Conservation (phyloP, 2,888 invertebrate species). For the Mythimna vitellina region DNA sequence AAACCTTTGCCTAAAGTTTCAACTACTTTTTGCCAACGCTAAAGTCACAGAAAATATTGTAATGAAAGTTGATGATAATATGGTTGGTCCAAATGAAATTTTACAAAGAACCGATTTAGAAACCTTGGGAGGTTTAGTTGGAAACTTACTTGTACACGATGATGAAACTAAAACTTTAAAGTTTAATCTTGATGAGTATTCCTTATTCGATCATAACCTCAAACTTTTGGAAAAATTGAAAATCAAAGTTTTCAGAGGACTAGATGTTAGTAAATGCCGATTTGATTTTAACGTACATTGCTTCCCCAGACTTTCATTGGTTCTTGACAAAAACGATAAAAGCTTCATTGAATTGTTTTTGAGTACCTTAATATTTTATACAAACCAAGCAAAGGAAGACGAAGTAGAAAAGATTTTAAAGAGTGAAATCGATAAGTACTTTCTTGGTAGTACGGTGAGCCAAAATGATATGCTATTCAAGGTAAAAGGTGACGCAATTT, state of each 20-base stretch:
- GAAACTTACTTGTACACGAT: constrained; percentile 53
- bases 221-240: constrained; percentile 38
- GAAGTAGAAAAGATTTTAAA: constrained; percentile 58
- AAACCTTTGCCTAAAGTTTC: constrained; percentile 39
- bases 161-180: constrained; percentile 39
- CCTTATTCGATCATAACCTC: constrained; percentile 26
- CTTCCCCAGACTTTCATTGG: constrained; percentile 49
- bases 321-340: constrained; percentile 31
- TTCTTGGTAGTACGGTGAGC: constrained; percentile 12
- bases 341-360: constrained; percentile 21
- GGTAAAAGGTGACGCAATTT: constrained; percentile 55
- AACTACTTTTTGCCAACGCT: constrained; percentile 30
- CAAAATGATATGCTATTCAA: constrained; percentile 23
- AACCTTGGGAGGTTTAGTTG: constrained; percentile 54
- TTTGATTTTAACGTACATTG: constrained; percentile 44
- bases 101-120: constrained; percentile 49
- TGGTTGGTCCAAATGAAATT: constrained; percentile 38
- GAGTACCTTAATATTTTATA: constrained; percentile 47
- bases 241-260: constrained; percentile 3
- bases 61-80: constrained; percentile 45
- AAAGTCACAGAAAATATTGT: constrained; percentile 18
- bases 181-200: constrained; percentile 40
- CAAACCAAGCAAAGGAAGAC: constrained; percentile 64
- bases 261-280: constrained; percentile 40
- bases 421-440: constrained; percentile 49